These are phyloP conservation scores for Felis chaus DNA, from an alignment of 2,113 vertebrate species.

Conservation along the genomic window DNA sequence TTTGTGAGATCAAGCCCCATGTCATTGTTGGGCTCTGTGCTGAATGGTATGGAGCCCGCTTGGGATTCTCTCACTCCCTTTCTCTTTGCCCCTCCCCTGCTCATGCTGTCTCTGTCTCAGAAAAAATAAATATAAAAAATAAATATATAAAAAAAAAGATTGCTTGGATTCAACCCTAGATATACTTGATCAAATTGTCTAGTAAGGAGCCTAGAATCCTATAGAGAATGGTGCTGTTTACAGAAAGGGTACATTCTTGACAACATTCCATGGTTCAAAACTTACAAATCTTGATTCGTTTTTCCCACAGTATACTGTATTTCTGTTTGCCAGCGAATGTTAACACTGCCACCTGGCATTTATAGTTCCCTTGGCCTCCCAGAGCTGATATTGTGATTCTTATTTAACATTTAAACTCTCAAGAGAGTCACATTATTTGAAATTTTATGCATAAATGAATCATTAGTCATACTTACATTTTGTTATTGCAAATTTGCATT, in stretches of 20 bases:
- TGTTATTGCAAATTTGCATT: background rate
- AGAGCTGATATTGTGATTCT: background rate
- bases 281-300: background rate
- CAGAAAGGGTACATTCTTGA: background rate
- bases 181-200: background rate
- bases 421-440: conserved; percentile 14
- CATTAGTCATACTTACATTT: conserved; percentile 25
- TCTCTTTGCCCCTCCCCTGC: too few relatives aligned
- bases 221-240: background rate
- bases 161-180: background rate
- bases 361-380: background rate
- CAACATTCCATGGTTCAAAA: background rate
- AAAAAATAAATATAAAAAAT: too few relatives aligned
- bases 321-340: background rate
- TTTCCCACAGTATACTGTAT: background rate
- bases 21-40: too few relatives aligned
- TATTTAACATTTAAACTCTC: conserved; percentile 29
- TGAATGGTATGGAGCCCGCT: too few relatives aligned
- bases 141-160: background rate
- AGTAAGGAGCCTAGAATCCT: background rate
- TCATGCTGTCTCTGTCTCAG: too few relatives aligned
- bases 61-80: too few relatives aligned
- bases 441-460: conserved; percentile 46
- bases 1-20: too few relatives aligned
- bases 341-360: background rate